Conservation (phyloP, 2,113 vertebrate genomes). For the Passer montanus region DNA sequence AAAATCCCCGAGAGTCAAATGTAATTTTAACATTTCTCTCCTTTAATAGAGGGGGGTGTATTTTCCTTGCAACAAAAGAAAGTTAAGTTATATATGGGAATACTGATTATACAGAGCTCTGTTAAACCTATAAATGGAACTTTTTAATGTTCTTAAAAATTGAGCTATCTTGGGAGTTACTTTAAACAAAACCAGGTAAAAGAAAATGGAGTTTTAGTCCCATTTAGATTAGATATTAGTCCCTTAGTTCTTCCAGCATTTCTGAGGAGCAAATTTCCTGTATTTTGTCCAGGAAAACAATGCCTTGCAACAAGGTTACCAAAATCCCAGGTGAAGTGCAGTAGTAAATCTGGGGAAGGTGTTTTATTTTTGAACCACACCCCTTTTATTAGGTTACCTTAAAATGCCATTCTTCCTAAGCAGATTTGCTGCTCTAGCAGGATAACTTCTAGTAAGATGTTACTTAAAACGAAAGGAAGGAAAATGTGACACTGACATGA, state of each 20-base stretch:
- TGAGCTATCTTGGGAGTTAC: background rate
- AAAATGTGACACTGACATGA: background rate
- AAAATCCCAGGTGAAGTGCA: background rate
- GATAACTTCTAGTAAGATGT: background rate
- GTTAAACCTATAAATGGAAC: background rate
- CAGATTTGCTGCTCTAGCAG: background rate
- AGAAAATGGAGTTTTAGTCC: background rate
- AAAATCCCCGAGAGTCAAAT: background rate
- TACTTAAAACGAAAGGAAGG: background rate
- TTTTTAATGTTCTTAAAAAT: background rate
- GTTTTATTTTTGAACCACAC: background rate
- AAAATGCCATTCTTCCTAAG: background rate
- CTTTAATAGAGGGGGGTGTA: background rate
- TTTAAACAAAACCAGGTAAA: background rate
- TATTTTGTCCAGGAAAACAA: background rate
- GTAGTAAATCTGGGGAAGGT: background rate
- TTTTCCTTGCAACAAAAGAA: constrained; percentile 1
- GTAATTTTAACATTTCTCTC: constrained; percentile 36
- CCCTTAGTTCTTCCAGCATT: background rate
- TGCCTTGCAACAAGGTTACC: background rate
- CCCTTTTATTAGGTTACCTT: background rate
- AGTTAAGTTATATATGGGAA: background rate
- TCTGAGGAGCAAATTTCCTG: background rate
- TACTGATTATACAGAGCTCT: background rate
- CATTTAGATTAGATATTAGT: background rate